Conservation (phyloP, 2,113 vertebrate genomes). For the Semicossyphus pulcher region DNA sequence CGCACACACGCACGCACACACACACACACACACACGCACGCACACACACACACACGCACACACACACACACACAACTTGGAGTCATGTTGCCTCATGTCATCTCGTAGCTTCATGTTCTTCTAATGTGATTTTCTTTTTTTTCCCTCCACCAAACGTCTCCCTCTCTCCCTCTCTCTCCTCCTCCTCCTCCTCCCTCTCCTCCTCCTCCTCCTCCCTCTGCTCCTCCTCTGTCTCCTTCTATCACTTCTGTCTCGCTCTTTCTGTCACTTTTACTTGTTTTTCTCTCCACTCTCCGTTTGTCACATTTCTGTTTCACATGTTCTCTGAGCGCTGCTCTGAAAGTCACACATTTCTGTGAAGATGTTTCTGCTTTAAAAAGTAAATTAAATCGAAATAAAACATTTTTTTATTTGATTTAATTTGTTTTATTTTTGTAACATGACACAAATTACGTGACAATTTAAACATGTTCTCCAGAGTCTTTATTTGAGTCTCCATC, state of each 20-base stretch:
- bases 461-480: neutral
- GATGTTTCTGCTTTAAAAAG: too few relatives aligned
- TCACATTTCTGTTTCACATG: too few relatives aligned
- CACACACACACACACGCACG: neutral
- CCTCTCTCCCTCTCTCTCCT: neutral
- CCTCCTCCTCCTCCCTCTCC: neutral
- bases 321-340: too few relatives aligned
- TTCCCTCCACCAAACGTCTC: neutral
- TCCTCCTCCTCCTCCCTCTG: neutral
- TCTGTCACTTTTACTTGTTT: neutral
- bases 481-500: conserved; percentile 38
- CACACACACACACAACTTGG: neutral
- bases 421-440: neutral
- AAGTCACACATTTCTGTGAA: too few relatives aligned
- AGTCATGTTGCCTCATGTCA: conserved; percentile 17
- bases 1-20: neutral
- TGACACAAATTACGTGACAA: neutral
- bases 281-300: too few relatives aligned
- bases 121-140: neutral
- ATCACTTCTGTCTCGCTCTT: neutral
- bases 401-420: too few relatives aligned
- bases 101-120: neutral
- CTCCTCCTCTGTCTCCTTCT: neutral
- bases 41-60: neutral
- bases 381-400: too few relatives aligned